Percentiles rank a stretch among this genome's conserved stretches.
Evolutionary conservation across 2,113 vertebrate species (phyloP).

Genomic region (Labrus mixtus): DNA sequence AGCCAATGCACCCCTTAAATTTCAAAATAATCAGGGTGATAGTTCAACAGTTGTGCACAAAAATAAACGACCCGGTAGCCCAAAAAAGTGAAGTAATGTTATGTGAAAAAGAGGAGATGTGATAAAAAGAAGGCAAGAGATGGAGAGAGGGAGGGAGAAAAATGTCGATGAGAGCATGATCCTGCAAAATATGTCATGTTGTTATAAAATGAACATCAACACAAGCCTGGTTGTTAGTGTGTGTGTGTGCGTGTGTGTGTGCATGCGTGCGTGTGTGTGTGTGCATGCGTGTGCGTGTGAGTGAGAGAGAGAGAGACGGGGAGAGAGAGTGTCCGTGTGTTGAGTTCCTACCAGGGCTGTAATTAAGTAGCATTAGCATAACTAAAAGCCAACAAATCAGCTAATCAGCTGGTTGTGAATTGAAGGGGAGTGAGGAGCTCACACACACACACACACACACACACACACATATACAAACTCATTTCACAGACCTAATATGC

Average conservation of each 20-base stretch:
- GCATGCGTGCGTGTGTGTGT: conserved; percentile 7
- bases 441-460: conserved; percentile 33
- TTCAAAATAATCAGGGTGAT: too few relatives aligned
- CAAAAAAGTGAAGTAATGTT: too few relatives aligned
- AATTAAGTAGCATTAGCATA: conserved; percentile 80
- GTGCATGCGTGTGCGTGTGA: conserved; percentile 18
- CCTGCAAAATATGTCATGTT: background rate
- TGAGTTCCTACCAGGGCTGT: conserved; percentile 52
- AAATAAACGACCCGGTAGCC: too few relatives aligned
- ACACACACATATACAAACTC: conserved; percentile 12
- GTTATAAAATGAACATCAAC: background rate
- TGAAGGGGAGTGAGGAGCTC: conserved; percentile 29
- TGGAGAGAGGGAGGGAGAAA: too few relatives aligned
- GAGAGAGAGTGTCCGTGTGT: background rate
- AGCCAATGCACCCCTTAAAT: too few relatives aligned
- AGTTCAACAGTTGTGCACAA: too few relatives aligned
- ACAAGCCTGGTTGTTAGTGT: conserved; percentile 5
- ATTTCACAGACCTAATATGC: background rate
- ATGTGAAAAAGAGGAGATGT: background rate
- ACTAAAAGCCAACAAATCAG: conserved; percentile 81
- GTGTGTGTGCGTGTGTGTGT: conserved; percentile 28
- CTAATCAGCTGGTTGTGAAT: conserved; percentile 64
- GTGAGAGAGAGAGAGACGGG: background rate
- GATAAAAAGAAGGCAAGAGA: background rate
- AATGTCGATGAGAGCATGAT: background rate